Base-by-base conservation (phyloP, 2,797 vertebrate species). In the Phataginus tetradactyla region DNA sequence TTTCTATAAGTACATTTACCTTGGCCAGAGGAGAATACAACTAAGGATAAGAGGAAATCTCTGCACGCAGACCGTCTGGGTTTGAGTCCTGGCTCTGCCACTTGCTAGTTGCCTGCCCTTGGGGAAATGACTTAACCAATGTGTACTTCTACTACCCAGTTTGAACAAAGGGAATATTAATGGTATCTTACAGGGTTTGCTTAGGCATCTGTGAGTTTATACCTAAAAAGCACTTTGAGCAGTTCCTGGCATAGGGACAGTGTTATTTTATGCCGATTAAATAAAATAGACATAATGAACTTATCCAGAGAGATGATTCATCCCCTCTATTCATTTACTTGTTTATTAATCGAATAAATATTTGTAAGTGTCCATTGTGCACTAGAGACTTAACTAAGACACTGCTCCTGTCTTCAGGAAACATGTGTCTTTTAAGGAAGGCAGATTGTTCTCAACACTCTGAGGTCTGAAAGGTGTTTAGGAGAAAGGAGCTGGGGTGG, bases 321-420 rank as follows among this genome's bases (percentile, higher is more conserved):
- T 72, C 51, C 39, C 55, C 51, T 75, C 75, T 77, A 37, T 63
- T 91, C 55, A 90, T 81, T 75, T 85, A 42, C 55, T 93, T 83
- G 23, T 71, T 91, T 95, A 78, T 94, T 85, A 80, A 93, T 39
- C 39, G 86, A 95, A 51, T 34, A 89, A 63, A 71, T 80, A 61
- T 42, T 57, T 37, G 20, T 29, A 39, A 25, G 10, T 5, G 12
- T 32, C 49, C 32, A 1, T 5, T 21, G 23, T 32, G 57, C n/a
- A 25, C 42, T 53, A 45, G n/a, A 32, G 42, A 12, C 49, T 25
- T 78, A 1, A 51, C 4, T 2, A 53, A 71, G 27, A 69, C 1
- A 0, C 29, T 9, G 13, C 17, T 59, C 81, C 32, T 91, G 85
- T 69, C 79, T 69, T 9, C 75, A 93, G 92, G 75, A 90, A 39